A percentile compares a stretch with the other conserved stretches of the same genome.
These are phyloP conservation scores for Mungos mungo DNA, from an alignment of 2,113 vertebrate species.

Conservation along the genomic window DNA sequence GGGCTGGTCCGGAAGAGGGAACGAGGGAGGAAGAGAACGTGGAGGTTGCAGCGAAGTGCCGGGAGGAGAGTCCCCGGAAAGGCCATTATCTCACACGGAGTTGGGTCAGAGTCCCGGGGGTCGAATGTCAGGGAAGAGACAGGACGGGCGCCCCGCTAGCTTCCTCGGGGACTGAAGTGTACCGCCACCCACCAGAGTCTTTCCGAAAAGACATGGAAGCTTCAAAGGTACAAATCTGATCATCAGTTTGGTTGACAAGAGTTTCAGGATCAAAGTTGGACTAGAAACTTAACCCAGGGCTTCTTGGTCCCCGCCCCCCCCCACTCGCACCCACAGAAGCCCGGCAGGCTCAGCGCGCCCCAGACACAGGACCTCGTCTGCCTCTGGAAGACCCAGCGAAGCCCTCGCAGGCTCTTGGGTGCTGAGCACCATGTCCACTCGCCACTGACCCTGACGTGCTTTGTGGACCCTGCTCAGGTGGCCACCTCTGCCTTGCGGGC, in stretches of 20 bases:
- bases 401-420: accelerated
- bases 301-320: accelerated
- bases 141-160: background rate
- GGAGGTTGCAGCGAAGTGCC: background rate
- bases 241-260: background rate
- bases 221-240: background rate
- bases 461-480: background rate
- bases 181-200: background rate
- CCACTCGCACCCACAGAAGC: background rate
- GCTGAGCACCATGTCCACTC: too few relatives aligned
- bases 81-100: background rate
- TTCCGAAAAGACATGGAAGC: background rate
- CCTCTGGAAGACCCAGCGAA: background rate
- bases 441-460: too few relatives aligned
- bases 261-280: background rate
- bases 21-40: background rate
- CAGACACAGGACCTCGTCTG: background rate
- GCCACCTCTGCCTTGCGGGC: background rate
- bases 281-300: background rate
- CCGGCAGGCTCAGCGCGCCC: accelerated
- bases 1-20: background rate
- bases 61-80: background rate
- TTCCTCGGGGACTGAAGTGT: background rate
- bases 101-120: background rate
- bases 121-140: background rate